Conservation (phyloP, 1,140 invertebrate genomes). For the Notospermus geniculatus region DNA sequence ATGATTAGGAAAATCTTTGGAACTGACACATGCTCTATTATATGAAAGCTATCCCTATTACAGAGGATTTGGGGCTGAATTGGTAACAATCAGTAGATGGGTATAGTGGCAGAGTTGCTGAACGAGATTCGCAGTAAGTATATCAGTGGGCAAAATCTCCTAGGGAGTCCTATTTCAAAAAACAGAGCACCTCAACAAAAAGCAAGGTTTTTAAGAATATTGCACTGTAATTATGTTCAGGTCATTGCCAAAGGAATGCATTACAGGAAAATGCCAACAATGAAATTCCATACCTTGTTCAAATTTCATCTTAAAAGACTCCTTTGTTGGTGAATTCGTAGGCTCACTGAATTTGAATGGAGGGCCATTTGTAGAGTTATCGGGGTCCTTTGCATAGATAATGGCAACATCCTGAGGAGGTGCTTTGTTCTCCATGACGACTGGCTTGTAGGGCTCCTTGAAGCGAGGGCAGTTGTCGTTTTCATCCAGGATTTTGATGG, state of each 20-base stretch:
- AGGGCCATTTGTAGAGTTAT: slow-evolving; percentile 70
- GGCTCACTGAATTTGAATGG: slow-evolving; percentile 68
- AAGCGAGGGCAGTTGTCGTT: slow-evolving; percentile 89
- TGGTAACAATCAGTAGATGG: background rate
- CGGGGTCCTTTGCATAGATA: slow-evolving; percentile 82
- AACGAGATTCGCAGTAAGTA: no score
- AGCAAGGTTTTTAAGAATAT: no score
- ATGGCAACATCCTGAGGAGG: slow-evolving; percentile 81
- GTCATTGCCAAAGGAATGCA: no score
- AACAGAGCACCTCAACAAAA: no score
- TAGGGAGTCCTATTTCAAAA: no score
- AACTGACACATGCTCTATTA: background rate
- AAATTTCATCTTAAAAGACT: background rate
- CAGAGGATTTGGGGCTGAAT: background rate
- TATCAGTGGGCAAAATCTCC: no score
- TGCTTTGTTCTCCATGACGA: slow-evolving; percentile 80
- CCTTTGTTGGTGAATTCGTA: background rate
- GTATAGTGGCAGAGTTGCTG: no score
- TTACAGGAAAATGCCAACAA: no score
- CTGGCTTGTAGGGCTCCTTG: slow-evolving; percentile 86
- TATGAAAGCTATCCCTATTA: background rate
- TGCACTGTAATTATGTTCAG: no score
- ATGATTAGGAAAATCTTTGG: background rate
- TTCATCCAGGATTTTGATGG: slow-evolving; percentile 91
- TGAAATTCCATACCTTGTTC: background rate